Evolutionary conservation across 2,888 invertebrate species (phyloP), one percentile per base, ranked within the genome.

Genomic region (Germaria angustata): DNA sequence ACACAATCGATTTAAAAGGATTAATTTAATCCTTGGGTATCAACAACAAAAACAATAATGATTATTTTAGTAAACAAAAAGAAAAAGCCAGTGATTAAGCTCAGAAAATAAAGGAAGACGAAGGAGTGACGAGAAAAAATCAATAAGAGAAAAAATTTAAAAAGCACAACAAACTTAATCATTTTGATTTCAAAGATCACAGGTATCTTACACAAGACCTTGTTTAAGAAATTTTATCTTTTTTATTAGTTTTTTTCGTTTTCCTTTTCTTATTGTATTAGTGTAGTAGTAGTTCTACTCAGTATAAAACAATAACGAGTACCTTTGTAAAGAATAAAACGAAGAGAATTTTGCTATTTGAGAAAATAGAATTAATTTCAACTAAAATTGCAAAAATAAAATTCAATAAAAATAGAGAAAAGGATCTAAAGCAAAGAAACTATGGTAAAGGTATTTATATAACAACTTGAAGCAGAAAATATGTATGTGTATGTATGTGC

Each of bases 321-420:
- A 32, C 20, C 46, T 65, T 46, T 65, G 46, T 15, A 24, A 63
- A 28, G 2, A 55, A 44, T 6, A 69, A 1, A 28, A 61, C 55
- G 32, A 13, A 7, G 11, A 28, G 24, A 32, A 49, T 49, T 68
- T 41, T 77, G 59, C 41, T 51, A 32, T 76, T 76, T 68, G 41
- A 68, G 55, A 63, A 53, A 72, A 71, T 85, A 86, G 85, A 85
- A 87, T 85, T 86, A 79, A 75, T 71, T 80, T 71, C n/a, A 73
- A 44, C 51, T 41, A 53, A 63, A 53, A 61, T 22, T 36, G 17
- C 8, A 15, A 20, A 44, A 59, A 61, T 51, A 55, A 44, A 66
- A 46, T 53, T n/a, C n/a, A n/a, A n/a, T n/a, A n/a, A 57, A 71
- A 34, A 20, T 63, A 8, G 57, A 44, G 3, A 17, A 36, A 66